phyloP scores from a whole-genome alignment of 2,113 vertebrate genomes.

The Condylura cristata region DNA sequence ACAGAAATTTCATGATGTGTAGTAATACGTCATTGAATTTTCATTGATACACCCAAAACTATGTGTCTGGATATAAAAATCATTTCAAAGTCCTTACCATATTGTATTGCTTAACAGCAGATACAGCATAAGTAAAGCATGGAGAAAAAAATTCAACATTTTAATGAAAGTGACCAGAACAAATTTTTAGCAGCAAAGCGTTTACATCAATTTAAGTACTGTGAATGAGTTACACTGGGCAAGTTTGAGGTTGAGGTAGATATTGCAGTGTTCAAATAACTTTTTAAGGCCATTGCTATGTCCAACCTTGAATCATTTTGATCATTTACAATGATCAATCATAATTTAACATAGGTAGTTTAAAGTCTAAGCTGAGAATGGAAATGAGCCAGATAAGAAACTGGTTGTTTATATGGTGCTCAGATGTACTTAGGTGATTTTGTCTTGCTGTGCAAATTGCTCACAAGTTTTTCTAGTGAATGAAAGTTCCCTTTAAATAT shows the following conservation, averaged over 20 bases:
- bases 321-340: neutral
- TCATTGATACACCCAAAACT: conserved; percentile 76
- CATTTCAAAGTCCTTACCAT: conserved; percentile 85
- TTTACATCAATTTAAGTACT: conserved; percentile 82
- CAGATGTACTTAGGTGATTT: neutral
- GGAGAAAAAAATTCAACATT: conserved; percentile 76
- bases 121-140: conserved; percentile 80
- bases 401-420: neutral
- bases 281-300: conserved; percentile 25
- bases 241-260: conserved; percentile 63
- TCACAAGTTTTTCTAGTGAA: conserved; percentile 1
- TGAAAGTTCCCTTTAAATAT: neutral
- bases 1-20: conserved; percentile 83
- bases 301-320: neutral
- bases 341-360: neutral
- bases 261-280: conserved; percentile 43
- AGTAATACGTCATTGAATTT: conserved; percentile 84
- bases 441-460: conserved; percentile 2
- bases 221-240: conserved; percentile 71
- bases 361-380: conserved; percentile 9
- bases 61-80: conserved; percentile 81
- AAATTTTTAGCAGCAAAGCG: conserved; percentile 86
- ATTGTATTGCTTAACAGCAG: conserved; percentile 86
- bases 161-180: conserved; percentile 88
- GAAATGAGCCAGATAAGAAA: conserved; percentile 14